Evolutionary conservation across 2,113 vertebrate species (phyloP).

Genomic region (Eudyptes chrysolophus): DNA sequence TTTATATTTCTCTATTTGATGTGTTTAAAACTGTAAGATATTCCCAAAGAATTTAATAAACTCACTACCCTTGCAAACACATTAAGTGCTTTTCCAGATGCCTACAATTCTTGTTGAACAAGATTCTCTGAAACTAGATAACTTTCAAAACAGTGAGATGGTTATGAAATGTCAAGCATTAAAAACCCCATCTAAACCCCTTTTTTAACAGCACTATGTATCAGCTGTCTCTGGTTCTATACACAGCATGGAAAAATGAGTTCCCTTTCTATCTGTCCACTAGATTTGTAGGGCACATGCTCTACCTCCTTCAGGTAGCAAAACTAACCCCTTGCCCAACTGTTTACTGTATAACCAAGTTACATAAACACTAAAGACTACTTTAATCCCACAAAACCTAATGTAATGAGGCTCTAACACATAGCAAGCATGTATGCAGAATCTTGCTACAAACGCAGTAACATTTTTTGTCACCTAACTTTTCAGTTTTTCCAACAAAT

Average conservation of each 20-base stretch:
- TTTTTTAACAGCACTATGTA: constrained; percentile 16
- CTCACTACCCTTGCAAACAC: not conserved
- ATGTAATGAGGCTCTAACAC: not conserved
- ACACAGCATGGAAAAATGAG: not conserved
- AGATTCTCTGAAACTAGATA: constrained; percentile 24
- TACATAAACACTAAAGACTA: not conserved
- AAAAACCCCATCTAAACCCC: constrained; percentile 23
- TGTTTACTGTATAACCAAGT: not conserved
- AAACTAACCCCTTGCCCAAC: not conserved
- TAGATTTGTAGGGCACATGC: not conserved
- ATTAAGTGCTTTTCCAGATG: not conserved
- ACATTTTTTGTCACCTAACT: not conserved
- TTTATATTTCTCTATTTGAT: not conserved
- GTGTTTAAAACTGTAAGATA: not conserved
- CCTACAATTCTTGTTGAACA: constrained; percentile 12
- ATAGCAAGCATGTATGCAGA: accelerated
- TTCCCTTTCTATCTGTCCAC: not conserved
- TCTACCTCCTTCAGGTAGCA: not conserved
- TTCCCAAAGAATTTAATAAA: constrained; percentile 24
- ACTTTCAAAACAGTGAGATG: not conserved
- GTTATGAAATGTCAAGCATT: constrained; percentile 38
- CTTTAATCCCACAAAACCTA: not conserved
- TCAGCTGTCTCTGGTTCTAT: constrained; percentile 27
- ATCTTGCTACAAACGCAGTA: not conserved
- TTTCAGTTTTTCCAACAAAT: not conserved